Percentiles rank a stretch among this genome's conserved stretches.
phyloP scores from a whole-genome alignment of 2,888 invertebrate genomes.

The Alloscopus bannaensis region DNA sequence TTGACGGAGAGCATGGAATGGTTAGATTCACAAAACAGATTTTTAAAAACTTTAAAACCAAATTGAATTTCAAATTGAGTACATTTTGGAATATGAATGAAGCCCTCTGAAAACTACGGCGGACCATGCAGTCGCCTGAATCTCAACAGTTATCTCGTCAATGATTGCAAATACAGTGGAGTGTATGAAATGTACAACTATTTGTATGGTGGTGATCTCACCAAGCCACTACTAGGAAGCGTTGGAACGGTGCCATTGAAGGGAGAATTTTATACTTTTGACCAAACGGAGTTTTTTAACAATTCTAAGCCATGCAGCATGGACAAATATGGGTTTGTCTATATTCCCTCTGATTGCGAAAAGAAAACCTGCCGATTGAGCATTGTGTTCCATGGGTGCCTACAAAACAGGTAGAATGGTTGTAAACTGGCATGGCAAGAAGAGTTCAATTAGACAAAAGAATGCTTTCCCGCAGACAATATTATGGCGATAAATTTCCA shows the following conservation, averaged over 20 bases:
- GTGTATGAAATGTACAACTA: slow-evolving; percentile 74
- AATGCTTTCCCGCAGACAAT: slow-evolving; percentile 55
- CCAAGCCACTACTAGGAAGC: slow-evolving; percentile 55
- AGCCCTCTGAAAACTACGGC: slow-evolving; percentile 74
- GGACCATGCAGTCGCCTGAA: slow-evolving; percentile 68
- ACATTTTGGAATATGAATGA: slow-evolving; percentile 12
- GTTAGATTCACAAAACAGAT: slow-evolving; percentile 27
- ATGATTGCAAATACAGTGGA: slow-evolving; percentile 74
- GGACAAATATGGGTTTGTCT: slow-evolving; percentile 68
- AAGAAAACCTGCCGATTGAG: slow-evolving; percentile 66
- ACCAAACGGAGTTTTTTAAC: slow-evolving; percentile 70
- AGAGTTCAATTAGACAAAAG: neutral
- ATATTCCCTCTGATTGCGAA: slow-evolving; percentile 70
- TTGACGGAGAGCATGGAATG: slow-evolving; percentile 66
- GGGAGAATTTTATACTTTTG: slow-evolving; percentile 68
- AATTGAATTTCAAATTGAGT: neutral
- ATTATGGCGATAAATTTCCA: slow-evolving; percentile 66
- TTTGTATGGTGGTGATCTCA: slow-evolving; percentile 72
- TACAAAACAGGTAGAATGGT: slow-evolving; percentile 65
- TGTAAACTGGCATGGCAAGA: neutral
- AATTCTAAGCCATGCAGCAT: slow-evolving; percentile 58
- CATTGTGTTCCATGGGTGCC: slow-evolving; percentile 72
- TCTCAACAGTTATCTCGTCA: slow-evolving; percentile 71
- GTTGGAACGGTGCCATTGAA: slow-evolving; percentile 53
- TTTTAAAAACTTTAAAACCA: too few relatives aligned